phyloP scores from a whole-genome alignment of 1,140 invertebrate species.

The Batillaria attramentaria region DNA sequence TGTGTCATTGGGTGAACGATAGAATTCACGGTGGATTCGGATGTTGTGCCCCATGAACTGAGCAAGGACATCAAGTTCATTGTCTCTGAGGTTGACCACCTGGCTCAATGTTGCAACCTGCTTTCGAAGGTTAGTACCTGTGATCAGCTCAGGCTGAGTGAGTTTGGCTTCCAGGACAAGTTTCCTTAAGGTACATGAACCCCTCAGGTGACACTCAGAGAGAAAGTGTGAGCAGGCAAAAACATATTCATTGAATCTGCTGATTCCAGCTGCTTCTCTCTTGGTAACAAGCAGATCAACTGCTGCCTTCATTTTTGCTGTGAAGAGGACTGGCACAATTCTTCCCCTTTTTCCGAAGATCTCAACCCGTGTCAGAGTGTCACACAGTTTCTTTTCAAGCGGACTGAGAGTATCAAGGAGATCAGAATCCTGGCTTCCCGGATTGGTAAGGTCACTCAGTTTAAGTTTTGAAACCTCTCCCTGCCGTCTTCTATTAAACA shows the following conservation, averaged over 20 bases:
- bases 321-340: slow-evolving; percentile 35
- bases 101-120: slow-evolving; percentile 42
- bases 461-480: slow-evolving; percentile 29
- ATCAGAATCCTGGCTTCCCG: background rate
- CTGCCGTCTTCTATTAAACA: slow-evolving; percentile 31
- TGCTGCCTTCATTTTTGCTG: background rate
- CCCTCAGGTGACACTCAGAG: slow-evolving; percentile 23
- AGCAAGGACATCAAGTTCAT: slow-evolving; percentile 47
- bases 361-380: slow-evolving; percentile 26
- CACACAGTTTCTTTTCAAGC: slow-evolving; percentile 25
- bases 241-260: slow-evolving; percentile 27
- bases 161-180: slow-evolving; percentile 23
- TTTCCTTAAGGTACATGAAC: slow-evolving; percentile 32
- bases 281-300: slow-evolving; percentile 18
- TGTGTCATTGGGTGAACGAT: slow-evolving; percentile 50
- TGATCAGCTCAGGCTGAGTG: slow-evolving; percentile 34
- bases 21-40: slow-evolving; percentile 48
- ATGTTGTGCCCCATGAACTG: slow-evolving; percentile 53
- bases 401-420: slow-evolving; percentile 21
- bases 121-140: slow-evolving; percentile 64
- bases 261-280: slow-evolving; percentile 11
- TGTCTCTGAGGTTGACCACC: slow-evolving; percentile 42
- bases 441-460: background rate
- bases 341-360: slow-evolving; percentile 35
- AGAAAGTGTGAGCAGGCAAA: slow-evolving; percentile 33